Evolutionary conservation across 2,888 invertebrate genomes (phyloP).

Genomic region (Odontocerum albicorne): DNA sequence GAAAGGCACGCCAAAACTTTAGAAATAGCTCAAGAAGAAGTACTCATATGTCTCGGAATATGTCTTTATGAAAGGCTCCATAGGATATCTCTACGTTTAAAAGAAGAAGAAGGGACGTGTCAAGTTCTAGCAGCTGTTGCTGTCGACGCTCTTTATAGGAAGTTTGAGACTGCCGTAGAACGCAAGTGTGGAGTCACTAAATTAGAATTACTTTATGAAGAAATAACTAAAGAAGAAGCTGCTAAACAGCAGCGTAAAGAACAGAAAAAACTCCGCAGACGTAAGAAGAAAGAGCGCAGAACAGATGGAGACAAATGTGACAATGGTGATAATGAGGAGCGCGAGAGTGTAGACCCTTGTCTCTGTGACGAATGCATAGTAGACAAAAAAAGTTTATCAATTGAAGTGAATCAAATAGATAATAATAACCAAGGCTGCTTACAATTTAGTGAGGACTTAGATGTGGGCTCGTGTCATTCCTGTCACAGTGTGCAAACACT

Average conservation of each 20-base stretch:
- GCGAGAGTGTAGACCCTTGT: slow-evolving; percentile 41
- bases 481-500: slow-evolving; percentile 56
- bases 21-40: slow-evolving; percentile 96
- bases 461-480: slow-evolving; percentile 48
- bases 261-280: slow-evolving; percentile 77
- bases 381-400: slow-evolving; percentile 39
- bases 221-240: slow-evolving; percentile 84
- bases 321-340: slow-evolving; percentile 40
- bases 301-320: slow-evolving; percentile 44
- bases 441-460: slow-evolving; percentile 45
- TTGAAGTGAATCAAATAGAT: slow-evolving; percentile 44
- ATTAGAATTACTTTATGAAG: slow-evolving; percentile 83
- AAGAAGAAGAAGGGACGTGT: slow-evolving; percentile 93
- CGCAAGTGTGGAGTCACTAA: slow-evolving; percentile 87
- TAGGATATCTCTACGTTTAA: slow-evolving; percentile 80
- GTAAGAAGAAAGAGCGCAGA: slow-evolving; percentile 73
- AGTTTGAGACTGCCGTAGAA: slow-evolving; percentile 89
- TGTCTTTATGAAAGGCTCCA: slow-evolving; percentile 90
- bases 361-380: slow-evolving; percentile 53
- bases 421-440: slow-evolving; percentile 49
- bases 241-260: slow-evolving; percentile 84
- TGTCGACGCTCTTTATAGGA: slow-evolving; percentile 83
- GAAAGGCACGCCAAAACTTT: slow-evolving; percentile 96
- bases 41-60: slow-evolving; percentile 90
- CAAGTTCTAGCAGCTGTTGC: slow-evolving; percentile 88